These are phyloP conservation scores for Gymnodraco acuticeps DNA, from an alignment of 2,797 vertebrate genomes.

Conservation along the genomic window DNA sequence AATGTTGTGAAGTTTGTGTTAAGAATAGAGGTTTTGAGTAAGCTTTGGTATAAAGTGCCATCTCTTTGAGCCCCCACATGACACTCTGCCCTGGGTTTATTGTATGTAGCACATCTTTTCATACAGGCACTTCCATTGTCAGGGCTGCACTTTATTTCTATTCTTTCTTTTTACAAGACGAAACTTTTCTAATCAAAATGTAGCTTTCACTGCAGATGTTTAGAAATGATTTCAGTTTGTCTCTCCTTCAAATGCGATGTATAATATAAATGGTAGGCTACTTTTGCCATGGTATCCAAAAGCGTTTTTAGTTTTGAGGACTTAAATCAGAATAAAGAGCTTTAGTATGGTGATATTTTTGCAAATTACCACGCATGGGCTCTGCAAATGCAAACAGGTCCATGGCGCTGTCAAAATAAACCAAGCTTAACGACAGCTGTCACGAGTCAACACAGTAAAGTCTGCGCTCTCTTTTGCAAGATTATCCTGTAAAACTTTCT, in stretches of 20 bases:
- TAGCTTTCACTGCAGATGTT: background rate
- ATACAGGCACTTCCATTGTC: background rate
- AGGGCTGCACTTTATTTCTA: background rate
- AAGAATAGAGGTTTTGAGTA: background rate
- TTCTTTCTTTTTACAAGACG: background rate
- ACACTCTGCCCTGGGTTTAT: constrained; percentile 1
- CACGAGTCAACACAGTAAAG: constrained; percentile 57
- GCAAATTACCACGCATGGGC: constrained; percentile 5
- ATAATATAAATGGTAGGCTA: background rate
- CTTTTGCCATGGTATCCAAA: background rate
- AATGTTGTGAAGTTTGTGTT: background rate
- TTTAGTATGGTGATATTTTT: background rate
- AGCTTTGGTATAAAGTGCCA: background rate
- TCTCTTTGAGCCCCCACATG: constrained; percentile 5
- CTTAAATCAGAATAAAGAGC: constrained; percentile 5
- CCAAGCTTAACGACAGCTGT: constrained; percentile 64
- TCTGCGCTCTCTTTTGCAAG: constrained; percentile 36
- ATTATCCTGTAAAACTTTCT: constrained; percentile 55
- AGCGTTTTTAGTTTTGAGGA: background rate
- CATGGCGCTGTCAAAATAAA: constrained; percentile 54
- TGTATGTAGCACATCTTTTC: constrained; percentile 17
- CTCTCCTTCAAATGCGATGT: background rate
- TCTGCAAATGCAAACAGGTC: constrained; percentile 36
- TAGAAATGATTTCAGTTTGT: background rate
- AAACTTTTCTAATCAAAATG: background rate